A percentile compares a stretch with the other conserved stretches of the same genome.
Conservation (phyloP, 1,140 invertebrate species). For the Rhagoletis zephyria region DNA sequence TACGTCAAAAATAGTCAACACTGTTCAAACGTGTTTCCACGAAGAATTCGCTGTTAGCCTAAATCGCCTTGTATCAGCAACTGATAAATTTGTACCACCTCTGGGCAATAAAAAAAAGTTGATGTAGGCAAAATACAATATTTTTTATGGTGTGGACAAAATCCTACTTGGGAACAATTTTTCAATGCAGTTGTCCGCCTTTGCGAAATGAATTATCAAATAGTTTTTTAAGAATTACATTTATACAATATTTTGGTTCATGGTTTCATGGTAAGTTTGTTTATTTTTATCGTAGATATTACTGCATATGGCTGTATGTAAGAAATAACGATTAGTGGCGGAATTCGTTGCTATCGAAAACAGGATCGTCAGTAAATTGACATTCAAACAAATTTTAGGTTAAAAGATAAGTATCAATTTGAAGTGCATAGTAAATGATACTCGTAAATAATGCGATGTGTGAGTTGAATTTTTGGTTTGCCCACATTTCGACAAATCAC, state of each 20-base stretch:
- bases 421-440: neutral
- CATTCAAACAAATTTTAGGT: neutral
- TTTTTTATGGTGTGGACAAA: too few species aligned
- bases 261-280: neutral
- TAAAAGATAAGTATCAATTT: neutral
- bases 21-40: too few species aligned
- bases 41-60: too few species aligned
- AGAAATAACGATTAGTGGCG: neutral
- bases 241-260: too few species aligned
- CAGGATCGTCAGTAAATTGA: neutral
- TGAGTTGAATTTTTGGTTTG: neutral
- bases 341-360: neutral
- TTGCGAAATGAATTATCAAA: neutral
- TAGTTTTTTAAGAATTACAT: neutral
- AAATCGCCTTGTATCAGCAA: too few species aligned
- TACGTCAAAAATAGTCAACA: too few species aligned
- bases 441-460: neutral
- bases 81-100: too few species aligned
- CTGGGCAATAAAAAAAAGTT: too few species aligned
- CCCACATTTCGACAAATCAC: too few species aligned
- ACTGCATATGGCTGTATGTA: neutral
- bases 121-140: too few species aligned
- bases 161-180: too few species aligned
- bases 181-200: too few species aligned
- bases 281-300: neutral